These are phyloP conservation scores for Tryphoninae sp. DNA, from an alignment of 2,888 invertebrate genomes.

Conservation along the genomic window DNA sequence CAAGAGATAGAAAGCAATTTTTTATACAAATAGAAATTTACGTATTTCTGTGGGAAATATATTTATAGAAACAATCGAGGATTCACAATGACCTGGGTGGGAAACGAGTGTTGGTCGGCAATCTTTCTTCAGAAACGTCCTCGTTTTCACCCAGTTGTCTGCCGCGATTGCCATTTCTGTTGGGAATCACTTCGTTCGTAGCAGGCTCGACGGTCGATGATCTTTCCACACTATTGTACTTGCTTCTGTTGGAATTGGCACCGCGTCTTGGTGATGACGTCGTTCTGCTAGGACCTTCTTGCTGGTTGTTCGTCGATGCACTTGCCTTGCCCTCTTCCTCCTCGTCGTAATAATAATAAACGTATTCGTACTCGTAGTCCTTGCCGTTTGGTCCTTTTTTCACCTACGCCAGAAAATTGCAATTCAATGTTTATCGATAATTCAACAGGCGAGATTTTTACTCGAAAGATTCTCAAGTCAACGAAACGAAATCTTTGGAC, in stretches of 20 bases:
- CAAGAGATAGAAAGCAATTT: background rate
- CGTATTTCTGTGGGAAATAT: background rate
- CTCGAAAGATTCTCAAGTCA: background rate
- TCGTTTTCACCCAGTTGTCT: slow-evolving; percentile 81
- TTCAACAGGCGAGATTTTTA: background rate
- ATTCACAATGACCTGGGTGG: slow-evolving; percentile 84
- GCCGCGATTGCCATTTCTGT: slow-evolving; percentile 82
- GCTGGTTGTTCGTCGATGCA: slow-evolving; percentile 82
- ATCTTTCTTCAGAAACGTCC: slow-evolving; percentile 82
- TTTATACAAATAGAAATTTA: background rate
- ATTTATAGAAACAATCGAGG: background rate
- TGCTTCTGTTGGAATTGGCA: slow-evolving; percentile 82
- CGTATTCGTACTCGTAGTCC: slow-evolving; percentile 95
- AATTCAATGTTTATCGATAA: slow-evolving; percentile 67
- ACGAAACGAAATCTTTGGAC: background rate
- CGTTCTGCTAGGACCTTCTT: slow-evolving; percentile 85
- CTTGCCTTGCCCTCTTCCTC: slow-evolving; percentile 84
- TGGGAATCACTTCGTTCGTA: slow-evolving; percentile 86
- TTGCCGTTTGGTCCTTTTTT: slow-evolving; percentile 95
- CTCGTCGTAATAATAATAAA: slow-evolving; percentile 95
- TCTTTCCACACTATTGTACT: slow-evolving; percentile 84
- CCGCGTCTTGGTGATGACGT: slow-evolving; percentile 71
- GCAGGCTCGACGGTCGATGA: slow-evolving; percentile 84
- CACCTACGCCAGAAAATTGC: slow-evolving; percentile 85
- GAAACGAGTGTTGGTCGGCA: slow-evolving; percentile 93